phyloP scores from a whole-genome alignment of 92 coral and sea anemone species.

The Parazoanthus atlanticus region DNA sequence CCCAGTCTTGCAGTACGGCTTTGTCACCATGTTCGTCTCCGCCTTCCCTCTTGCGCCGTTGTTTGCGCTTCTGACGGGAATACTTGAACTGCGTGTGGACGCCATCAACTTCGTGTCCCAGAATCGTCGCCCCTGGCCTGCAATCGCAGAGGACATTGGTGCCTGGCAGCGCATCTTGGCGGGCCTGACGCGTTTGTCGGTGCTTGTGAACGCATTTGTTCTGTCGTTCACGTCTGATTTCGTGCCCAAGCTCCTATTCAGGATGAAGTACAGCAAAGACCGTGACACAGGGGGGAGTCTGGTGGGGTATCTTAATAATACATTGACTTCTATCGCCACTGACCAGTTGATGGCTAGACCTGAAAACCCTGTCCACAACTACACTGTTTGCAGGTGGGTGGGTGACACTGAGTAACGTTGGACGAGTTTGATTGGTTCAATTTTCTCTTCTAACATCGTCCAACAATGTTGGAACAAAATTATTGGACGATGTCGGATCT shows the following conservation, averaged over 20 bases:
- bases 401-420: too few species aligned
- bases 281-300: conserved; percentile 65
- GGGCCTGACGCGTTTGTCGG: conserved; percentile 67
- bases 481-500: too few species aligned
- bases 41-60: conserved; percentile 95
- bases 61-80: conserved; percentile 84
- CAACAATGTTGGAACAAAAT: too few species aligned
- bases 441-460: too few species aligned
- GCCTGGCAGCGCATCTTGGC: conserved; percentile 80
- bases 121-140: conserved; percentile 84
- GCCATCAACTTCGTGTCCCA: conserved; percentile 91
- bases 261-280: conserved; percentile 66
- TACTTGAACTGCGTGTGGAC: conserved; percentile 87
- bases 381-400: conserved; percentile 27
- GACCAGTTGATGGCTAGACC: conserved; percentile 53
- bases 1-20: conserved; percentile 90
- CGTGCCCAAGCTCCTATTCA: conserved; percentile 78
- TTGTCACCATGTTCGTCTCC: conserved; percentile 97
- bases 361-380: conserved; percentile 43
- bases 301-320: conserved; percentile 71
- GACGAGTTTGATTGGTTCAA: too few species aligned
- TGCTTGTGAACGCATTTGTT: conserved; percentile 78
- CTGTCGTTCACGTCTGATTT: conserved; percentile 84
- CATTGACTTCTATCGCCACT: conserved; percentile 62
- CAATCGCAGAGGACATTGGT: conserved; percentile 89